Conservation (phyloP, 2,113 vertebrate species). For the Falco punctatus region DNA sequence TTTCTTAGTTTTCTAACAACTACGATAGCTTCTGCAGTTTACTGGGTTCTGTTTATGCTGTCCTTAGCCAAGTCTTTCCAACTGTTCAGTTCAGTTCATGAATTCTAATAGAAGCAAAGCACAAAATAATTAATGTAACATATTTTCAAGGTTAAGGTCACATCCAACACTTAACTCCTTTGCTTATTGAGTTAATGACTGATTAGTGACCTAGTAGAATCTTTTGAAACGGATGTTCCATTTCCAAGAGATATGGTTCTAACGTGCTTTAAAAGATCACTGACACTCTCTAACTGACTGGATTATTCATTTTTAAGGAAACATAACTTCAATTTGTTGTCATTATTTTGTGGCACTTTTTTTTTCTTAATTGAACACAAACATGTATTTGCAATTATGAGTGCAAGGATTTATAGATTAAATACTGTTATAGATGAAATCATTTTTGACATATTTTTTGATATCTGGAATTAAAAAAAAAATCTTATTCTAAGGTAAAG, state of each 20-base stretch:
- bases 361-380: background rate
- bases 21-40: background rate
- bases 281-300: background rate
- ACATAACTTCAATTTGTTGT: background rate
- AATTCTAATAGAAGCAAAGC: background rate
- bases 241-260: background rate
- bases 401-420: background rate
- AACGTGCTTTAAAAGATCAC: background rate
- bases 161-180: background rate
- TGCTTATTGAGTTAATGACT: background rate
- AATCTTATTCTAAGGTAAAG: background rate
- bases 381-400: background rate
- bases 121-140: background rate
- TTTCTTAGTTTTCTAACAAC: background rate
- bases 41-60: background rate
- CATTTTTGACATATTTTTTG: background rate
- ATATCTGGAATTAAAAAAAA: background rate
- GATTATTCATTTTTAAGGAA: background rate
- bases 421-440: background rate
- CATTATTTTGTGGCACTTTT: fast-evolving
- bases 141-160: background rate
- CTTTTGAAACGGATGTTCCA: background rate
- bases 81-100: background rate
- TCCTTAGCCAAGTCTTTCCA: background rate
- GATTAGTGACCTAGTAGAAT: background rate